phyloP scores from a whole-genome alignment of 2,888 invertebrate genomes.

The Hirtodrosophila histrioides region DNA sequence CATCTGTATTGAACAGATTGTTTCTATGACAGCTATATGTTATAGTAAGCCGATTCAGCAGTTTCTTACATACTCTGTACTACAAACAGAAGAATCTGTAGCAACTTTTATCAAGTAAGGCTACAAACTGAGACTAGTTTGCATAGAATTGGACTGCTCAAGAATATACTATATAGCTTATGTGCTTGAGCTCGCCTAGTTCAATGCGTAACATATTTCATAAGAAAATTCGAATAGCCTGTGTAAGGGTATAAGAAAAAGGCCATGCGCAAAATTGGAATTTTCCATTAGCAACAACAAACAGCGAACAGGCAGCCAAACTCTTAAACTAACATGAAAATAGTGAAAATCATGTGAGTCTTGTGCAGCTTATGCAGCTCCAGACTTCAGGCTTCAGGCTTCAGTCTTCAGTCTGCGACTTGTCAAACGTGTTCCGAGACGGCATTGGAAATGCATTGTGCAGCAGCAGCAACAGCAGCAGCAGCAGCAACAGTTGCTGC shows the following conservation, averaged over 20 bases:
- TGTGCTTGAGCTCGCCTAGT: too few species aligned
- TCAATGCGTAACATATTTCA: too few species aligned
- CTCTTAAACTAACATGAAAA: conserved; percentile 71
- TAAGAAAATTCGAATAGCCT: too few species aligned
- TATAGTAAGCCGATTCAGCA: too few species aligned
- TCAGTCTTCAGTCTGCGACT: conserved; percentile 58
- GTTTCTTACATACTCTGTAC: too few species aligned
- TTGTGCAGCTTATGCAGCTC: conserved; percentile 34
- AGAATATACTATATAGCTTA: too few species aligned
- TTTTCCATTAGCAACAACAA: conserved; percentile 68
- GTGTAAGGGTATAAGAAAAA: conserved; percentile 14
- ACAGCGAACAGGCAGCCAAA: conserved; percentile 24
- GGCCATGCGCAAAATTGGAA: conserved; percentile 56
- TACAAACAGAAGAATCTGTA: too few species aligned
- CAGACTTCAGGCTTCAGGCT: conserved; percentile 39
- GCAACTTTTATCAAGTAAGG: too few species aligned
- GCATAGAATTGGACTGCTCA: too few species aligned
- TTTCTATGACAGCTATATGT: too few species aligned
- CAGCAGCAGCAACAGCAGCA: conserved; percentile 42
- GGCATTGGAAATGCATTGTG: conserved; percentile 73
- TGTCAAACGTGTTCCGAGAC: conserved; percentile 77
- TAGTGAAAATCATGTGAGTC: conserved; percentile 79
- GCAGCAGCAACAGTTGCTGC: conserved; percentile 23
- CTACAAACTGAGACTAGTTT: too few species aligned
- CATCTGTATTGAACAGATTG: too few species aligned